These are phyloP conservation scores for Peromyscus leucopus DNA, from an alignment of 2,113 vertebrate species.

Conservation along the genomic window DNA sequence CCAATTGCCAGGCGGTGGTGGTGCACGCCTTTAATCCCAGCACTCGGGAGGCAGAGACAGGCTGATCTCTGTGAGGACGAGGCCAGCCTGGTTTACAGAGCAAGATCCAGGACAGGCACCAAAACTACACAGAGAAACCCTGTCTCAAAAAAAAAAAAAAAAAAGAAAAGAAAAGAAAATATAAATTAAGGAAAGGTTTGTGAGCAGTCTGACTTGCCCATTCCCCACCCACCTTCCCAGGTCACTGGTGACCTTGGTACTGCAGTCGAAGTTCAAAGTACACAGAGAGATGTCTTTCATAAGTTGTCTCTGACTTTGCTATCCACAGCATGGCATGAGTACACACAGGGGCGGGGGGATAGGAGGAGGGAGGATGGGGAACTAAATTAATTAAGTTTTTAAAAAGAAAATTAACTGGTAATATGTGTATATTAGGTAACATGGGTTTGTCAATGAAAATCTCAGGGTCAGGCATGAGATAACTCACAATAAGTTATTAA, in stretches of 20 bases:
- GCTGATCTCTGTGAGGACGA: too few relatives aligned
- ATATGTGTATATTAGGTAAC: background rate
- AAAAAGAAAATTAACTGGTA: background rate
- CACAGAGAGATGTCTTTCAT: background rate
- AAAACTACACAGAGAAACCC: too few relatives aligned
- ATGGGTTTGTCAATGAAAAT: background rate
- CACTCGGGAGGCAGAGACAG: too few relatives aligned
- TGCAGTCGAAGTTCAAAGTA: background rate
- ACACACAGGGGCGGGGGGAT: too few relatives aligned
- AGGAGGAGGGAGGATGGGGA: background rate
- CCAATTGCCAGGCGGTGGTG: too few relatives aligned
- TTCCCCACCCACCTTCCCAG: background rate
- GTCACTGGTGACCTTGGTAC: background rate
- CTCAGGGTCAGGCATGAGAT: background rate
- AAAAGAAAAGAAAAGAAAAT: background rate
- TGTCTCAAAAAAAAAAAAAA: too few relatives aligned
- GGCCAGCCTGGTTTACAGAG: too few relatives aligned
- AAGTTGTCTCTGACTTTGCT: background rate
- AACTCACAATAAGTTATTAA: background rate
- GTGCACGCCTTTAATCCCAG: too few relatives aligned
- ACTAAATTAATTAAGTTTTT: background rate
- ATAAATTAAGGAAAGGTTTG: background rate
- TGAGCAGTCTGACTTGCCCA: background rate
- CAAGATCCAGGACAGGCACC: too few relatives aligned
- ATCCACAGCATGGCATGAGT: background rate